These are phyloP conservation scores for Pangasianodon gigas DNA, from an alignment of 2,113 vertebrate species.

Conservation along the genomic window DNA sequence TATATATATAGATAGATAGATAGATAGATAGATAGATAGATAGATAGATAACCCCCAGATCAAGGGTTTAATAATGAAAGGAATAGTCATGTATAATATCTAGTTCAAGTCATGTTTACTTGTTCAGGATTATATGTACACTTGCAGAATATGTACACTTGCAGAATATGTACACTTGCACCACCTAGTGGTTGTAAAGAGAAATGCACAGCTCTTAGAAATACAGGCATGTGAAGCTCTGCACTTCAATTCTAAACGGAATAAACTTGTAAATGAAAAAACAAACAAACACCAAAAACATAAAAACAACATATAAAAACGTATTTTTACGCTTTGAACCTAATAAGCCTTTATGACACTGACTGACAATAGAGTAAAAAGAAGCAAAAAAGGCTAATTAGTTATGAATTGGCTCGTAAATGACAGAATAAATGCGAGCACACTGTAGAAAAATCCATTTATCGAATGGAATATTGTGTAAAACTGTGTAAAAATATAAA, in stretches of 20 bases:
- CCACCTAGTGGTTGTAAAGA: constrained; percentile 44
- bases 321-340: background rate
- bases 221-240: background rate
- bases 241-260: background rate
- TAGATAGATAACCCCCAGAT: background rate
- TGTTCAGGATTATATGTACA: background rate
- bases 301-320: background rate
- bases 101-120: background rate
- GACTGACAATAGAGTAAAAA: background rate
- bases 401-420: background rate
- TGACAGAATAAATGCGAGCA: background rate
- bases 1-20: too few species aligned
- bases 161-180: background rate
- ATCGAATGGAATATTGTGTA: background rate
- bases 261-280: background rate
- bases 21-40: too few species aligned
- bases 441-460: background rate
- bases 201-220: background rate
- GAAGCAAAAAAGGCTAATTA: background rate
- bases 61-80: background rate
- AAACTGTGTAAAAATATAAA: background rate
- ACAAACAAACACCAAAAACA: background rate
- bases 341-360: background rate
- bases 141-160: constrained; percentile 5
- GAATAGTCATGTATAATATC: background rate